Conservation (phyloP, 2,797 vertebrate genomes). For the Cryptoblepharus egeriae region DNA sequence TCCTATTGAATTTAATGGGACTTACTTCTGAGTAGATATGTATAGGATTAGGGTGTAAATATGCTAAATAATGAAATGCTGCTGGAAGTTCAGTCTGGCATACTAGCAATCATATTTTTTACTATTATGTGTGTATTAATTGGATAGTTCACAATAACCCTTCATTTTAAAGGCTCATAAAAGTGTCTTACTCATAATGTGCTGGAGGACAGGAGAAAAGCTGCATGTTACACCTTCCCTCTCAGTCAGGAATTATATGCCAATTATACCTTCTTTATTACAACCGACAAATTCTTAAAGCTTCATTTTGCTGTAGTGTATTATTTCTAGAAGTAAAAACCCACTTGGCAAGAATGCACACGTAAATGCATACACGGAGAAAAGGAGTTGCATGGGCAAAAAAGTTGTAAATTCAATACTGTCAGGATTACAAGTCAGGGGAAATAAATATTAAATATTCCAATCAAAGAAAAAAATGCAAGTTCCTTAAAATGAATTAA, state of each 20-base stretch:
- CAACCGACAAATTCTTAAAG: constrained; percentile 33
- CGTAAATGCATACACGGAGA: constrained; percentile 14
- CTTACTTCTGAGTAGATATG: too few relatives aligned
- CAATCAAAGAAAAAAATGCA: constrained; percentile 49
- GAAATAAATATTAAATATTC: constrained; percentile 5
- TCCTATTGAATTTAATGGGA: too few relatives aligned
- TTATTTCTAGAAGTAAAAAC: neutral
- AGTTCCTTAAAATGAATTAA: constrained; percentile 17
- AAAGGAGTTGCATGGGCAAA: constrained; percentile 20
- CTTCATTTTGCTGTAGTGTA: constrained; percentile 5
- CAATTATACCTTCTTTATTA: constrained; percentile 37
- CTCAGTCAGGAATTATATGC: constrained; percentile 44
- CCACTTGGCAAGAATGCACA: constrained; percentile 23
- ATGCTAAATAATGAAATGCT: constrained; percentile 64
- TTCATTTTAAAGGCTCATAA: constrained; percentile 66
- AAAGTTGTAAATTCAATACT: constrained; percentile 8
- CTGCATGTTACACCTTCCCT: constrained; percentile 52
- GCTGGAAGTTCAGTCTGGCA: constrained; percentile 66
- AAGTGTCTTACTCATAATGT: constrained; percentile 54
- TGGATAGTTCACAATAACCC: constrained; percentile 65
- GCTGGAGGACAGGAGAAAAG: constrained; percentile 41
- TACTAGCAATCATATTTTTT: constrained; percentile 65
- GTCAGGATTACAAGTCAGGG: neutral
- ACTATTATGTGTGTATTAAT: constrained; percentile 66
- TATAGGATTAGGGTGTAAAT: too few relatives aligned